phyloP scores from a whole-genome alignment of 2,797 vertebrate genomes.

The Discoglossus pictus region DNA sequence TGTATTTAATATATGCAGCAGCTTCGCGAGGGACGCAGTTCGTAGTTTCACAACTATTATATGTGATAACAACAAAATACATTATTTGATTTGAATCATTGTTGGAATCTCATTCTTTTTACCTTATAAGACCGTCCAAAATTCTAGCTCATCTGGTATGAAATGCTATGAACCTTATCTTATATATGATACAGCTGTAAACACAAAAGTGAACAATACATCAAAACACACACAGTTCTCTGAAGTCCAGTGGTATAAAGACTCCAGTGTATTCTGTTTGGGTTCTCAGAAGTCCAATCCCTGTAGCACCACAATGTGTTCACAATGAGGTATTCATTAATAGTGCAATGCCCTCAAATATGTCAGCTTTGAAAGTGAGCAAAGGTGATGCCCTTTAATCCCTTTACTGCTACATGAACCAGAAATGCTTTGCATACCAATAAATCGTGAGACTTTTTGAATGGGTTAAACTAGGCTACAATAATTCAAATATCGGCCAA shows the following conservation, averaged over 20 bases:
- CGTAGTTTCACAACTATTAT: too few species aligned
- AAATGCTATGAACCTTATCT: too few species aligned
- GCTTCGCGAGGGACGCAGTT: too few species aligned
- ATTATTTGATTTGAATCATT: too few species aligned
- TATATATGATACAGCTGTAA: constrained; percentile 22
- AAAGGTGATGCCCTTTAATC: constrained; percentile 44
- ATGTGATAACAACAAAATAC: too few species aligned
- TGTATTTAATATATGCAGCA: too few species aligned
- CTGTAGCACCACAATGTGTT: constrained; percentile 19
- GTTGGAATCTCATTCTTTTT: too few species aligned
- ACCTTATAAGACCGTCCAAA: too few species aligned
- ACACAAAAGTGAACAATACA: neutral
- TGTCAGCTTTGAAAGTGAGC: constrained; percentile 32
- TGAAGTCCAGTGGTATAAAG: too few species aligned
- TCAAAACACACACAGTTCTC: too few species aligned
- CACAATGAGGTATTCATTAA: constrained; percentile 43
- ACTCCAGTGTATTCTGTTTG: constrained; percentile 15
- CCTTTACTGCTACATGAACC: constrained; percentile 45
- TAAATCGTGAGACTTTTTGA: constrained; percentile 28
- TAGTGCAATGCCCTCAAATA: constrained; percentile 41
- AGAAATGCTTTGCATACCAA: constrained; percentile 45
- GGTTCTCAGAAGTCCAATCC: constrained; percentile 13
- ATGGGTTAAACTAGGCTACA: constrained; percentile 22
- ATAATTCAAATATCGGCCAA: constrained; percentile 20
- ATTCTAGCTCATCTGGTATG: too few species aligned